Evolutionary conservation across 2,113 vertebrate genomes (phyloP).

Genomic region (Pollachius pollachius): DNA sequence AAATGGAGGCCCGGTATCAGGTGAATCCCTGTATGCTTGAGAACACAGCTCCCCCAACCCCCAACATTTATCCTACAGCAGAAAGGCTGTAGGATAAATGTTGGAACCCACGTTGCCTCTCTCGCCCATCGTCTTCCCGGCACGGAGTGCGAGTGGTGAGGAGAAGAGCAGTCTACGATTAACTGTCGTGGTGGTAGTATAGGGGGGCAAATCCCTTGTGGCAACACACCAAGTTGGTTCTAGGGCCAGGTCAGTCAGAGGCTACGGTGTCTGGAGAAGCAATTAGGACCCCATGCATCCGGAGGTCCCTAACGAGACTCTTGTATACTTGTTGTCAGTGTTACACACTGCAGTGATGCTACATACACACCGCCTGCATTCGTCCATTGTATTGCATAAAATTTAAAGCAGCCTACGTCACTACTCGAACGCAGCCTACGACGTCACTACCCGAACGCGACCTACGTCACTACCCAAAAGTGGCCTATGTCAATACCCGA

Average conservation of each 20-base stretch:
- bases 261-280: conserved; percentile 62
- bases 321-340: conserved; percentile 30
- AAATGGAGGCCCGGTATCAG: conserved; percentile 37
- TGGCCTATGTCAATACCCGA: too few species aligned
- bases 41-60: not conserved
- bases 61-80: conserved; percentile 7
- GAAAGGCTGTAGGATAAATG: not conserved
- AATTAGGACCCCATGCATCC: conserved; percentile 57
- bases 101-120: not conserved
- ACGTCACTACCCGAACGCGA: too few species aligned
- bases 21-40: conserved; percentile 40
- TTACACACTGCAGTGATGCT: conserved; percentile 3
- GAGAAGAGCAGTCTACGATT: conserved; percentile 1
- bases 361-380: too few species aligned
- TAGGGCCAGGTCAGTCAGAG: conserved; percentile 59
- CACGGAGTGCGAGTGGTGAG: not conserved
- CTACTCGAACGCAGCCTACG: too few species aligned
- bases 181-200: conserved; percentile 13
- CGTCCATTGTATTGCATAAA: too few species aligned
- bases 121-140: not conserved
- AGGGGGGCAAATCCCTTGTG: conserved; percentile 30
- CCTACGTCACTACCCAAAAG: too few species aligned
- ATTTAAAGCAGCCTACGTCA: too few species aligned
- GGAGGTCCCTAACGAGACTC: conserved; percentile 58
- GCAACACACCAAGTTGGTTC: conserved; percentile 42